These are phyloP conservation scores for Cheirogaleus medius DNA, from an alignment of 2,113 vertebrate species.

Conservation along the genomic window DNA sequence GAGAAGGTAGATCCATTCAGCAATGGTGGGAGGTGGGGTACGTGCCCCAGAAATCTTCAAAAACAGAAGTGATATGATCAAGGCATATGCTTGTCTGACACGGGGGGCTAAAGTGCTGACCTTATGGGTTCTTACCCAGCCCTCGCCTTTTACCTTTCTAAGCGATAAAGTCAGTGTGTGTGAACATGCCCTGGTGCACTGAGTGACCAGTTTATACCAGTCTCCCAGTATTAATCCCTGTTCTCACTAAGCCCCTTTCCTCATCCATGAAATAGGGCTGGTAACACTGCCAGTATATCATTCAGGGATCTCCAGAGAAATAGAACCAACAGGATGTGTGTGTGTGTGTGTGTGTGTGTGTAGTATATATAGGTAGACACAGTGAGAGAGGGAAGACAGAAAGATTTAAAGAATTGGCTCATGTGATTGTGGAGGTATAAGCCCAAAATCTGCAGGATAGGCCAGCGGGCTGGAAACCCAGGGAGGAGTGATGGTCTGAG, in stretches of 20 bases:
- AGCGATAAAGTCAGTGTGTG: neutral
- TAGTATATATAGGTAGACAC: neutral
- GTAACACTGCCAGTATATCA: neutral
- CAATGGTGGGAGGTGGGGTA: neutral
- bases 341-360: neutral
- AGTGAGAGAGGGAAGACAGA: neutral
- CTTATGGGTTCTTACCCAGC: neutral
- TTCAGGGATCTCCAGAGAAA: constrained; percentile 8
- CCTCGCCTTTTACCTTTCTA: neutral
- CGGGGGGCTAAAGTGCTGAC: neutral
- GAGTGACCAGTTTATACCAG: neutral
- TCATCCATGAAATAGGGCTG: neutral
- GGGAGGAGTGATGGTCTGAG: neutral
- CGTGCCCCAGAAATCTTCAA: neutral
- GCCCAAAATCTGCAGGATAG: neutral
- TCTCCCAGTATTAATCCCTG: neutral
- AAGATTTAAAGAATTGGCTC: neutral
- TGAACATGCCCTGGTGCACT: neutral
- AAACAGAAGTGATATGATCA: neutral
- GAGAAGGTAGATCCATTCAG: neutral
- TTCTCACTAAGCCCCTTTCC: neutral
- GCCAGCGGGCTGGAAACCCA: neutral
- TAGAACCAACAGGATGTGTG: neutral
- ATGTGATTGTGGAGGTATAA: neutral
- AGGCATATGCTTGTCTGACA: neutral